These are phyloP conservation scores for Psittacula cyanocephala DNA, from an alignment of 2,113 vertebrate species.

Conservation along the genomic window DNA sequence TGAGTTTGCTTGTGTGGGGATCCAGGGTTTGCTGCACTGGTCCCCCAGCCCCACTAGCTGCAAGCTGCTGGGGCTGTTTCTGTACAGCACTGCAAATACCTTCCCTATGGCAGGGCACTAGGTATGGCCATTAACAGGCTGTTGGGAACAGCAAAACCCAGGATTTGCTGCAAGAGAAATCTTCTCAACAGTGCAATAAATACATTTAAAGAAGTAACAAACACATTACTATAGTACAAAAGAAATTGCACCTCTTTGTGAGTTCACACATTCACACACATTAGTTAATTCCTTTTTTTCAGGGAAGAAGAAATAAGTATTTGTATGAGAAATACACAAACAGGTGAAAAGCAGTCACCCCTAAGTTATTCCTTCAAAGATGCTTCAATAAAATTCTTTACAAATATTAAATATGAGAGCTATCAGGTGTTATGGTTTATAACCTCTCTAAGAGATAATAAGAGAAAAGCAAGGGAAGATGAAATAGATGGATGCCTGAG, in stretches of 20 bases:
- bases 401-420: background rate
- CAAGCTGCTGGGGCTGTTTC: background rate
- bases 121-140: fast-evolving
- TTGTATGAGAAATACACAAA: fast-evolving
- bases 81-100: background rate
- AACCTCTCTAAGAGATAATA: background rate
- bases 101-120: fast-evolving
- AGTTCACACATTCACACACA: background rate
- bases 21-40: fast-evolving
- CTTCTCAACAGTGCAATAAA: background rate
- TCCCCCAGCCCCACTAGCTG: no score
- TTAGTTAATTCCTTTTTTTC: background rate
- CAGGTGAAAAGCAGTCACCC: background rate
- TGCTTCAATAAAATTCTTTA: background rate
- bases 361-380: background rate
- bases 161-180: background rate
- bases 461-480: background rate
- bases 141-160: fast-evolving
- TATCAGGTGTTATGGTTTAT: background rate
- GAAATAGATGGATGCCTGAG: background rate
- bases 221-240: fast-evolving
- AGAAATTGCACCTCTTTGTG: no score
- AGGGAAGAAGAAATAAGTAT: background rate
- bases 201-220: background rate
- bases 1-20: background rate